Evolutionary conservation across 2,113 vertebrate species (phyloP).

Genomic region (Loxodonta africana): DNA sequence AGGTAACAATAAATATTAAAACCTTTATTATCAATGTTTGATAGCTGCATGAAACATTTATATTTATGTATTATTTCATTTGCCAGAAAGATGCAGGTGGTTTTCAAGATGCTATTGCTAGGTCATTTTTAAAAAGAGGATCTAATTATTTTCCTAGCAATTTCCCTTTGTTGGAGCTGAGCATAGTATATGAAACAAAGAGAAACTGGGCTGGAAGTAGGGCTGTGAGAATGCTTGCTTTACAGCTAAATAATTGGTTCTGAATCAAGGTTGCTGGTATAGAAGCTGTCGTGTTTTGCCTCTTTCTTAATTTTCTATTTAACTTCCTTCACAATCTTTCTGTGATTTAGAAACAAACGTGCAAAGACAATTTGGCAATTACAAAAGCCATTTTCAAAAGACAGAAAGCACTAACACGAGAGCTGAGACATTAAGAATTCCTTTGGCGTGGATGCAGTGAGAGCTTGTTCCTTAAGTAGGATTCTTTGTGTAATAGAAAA

Average conservation of each 20-base stretch:
- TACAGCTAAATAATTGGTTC: constrained; percentile 76
- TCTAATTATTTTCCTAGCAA: constrained; percentile 80
- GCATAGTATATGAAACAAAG: constrained; percentile 51
- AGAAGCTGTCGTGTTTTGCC: constrained; percentile 64
- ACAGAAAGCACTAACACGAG: constrained; percentile 59
- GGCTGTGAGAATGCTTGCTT: constrained; percentile 34
- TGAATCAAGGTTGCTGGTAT: constrained; percentile 82
- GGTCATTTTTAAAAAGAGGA: constrained; percentile 76
- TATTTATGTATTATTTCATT: constrained; percentile 84
- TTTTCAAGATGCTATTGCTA: constrained; percentile 79
- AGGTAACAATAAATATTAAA: constrained; percentile 91
- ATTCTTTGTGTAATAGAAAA: constrained; percentile 55
- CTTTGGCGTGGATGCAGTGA: neutral
- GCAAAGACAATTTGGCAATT: constrained; percentile 76
- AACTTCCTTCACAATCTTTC: constrained; percentile 79
- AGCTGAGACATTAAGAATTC: constrained; percentile 72
- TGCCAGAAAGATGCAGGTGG: constrained; percentile 73
- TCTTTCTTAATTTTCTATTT: constrained; percentile 79
- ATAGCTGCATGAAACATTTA: constrained; percentile 89
- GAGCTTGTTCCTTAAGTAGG: constrained; percentile 27
- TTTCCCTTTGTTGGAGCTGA: constrained; percentile 71
- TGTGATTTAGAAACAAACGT: constrained; percentile 81
- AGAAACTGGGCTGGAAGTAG: constrained; percentile 53
- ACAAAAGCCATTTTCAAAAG: constrained; percentile 83
- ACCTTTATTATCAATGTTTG: constrained; percentile 89